Conservation (phyloP, 1,140 invertebrate species). For the Hypothenemus hampei region DNA sequence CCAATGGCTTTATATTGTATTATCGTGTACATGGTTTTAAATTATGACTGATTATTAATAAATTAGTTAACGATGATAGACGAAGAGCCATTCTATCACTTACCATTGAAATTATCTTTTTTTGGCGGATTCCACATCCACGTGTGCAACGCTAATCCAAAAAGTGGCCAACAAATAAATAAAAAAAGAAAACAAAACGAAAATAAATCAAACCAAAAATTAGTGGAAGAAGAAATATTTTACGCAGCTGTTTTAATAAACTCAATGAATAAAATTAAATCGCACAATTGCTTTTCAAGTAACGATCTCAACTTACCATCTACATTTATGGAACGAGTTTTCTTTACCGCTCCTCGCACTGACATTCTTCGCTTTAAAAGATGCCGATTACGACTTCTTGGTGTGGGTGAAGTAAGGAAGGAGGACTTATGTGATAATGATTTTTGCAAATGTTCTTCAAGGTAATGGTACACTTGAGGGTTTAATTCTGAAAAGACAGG, state of each 20-base stretch:
- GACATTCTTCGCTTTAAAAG: slow-evolving; percentile 67
- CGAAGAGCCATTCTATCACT: no score
- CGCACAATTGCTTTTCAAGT: not conserved
- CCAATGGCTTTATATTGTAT: no score
- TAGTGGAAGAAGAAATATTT: not conserved
- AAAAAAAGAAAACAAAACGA: not conserved
- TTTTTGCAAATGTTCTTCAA: slow-evolving; percentile 81
- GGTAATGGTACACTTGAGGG: slow-evolving; percentile 77
- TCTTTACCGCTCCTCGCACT: slow-evolving; percentile 79
- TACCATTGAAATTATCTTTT: not conserved
- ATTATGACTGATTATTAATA: no score
- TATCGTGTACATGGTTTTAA: no score
- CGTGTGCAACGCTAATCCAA: slow-evolving; percentile 1
- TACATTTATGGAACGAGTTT: slow-evolving; percentile 79
- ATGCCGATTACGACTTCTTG: slow-evolving; percentile 52
- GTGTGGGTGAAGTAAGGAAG: slow-evolving; percentile 51
- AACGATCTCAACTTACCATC: slow-evolving; percentile 60
- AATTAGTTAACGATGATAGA: no score
- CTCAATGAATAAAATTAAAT: not conserved
- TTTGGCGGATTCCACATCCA: slow-evolving; percentile 1
- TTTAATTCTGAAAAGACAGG: slow-evolving; percentile 58
- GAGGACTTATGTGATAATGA: slow-evolving; percentile 68
- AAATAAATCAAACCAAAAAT: not conserved
- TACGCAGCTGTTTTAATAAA: no score
- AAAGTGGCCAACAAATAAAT: slow-evolving; percentile 6